Evolutionary conservation across 1,140 invertebrate genomes (phyloP), one percentile per base, ranked within the genome.

Genomic region (Armadillidium nasatum): DNA sequence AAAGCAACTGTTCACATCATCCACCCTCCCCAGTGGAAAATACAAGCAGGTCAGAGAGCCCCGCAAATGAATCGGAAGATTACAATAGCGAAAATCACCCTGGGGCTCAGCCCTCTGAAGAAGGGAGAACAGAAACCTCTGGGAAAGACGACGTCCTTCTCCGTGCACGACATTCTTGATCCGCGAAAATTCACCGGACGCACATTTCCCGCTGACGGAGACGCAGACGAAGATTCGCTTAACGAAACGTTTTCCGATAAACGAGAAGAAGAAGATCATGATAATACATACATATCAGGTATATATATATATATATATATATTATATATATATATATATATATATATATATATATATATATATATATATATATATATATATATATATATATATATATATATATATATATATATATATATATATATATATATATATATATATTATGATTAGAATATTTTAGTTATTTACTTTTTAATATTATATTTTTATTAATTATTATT

Each of bases 131-230:
- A 71, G 44, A 75, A 73, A 46, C 68, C 74, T 45, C 45, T 74
- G 19, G 44, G 54, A 66, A 74, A 74, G 7, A 71, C 75, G 43
- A 80, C 79, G 10, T 76, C 79, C 33, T 80, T 80, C 73, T 80
- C 76, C 73, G 77, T 80, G 45, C 43, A 76, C 73, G 79, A 80
- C 73, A 80, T 80, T 50, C 76, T 80, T 10, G 79, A 80, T 44
- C 76, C 76, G 15, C 66, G 73, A 50, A 80, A 80, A 60, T 80
- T 80, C 73, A 80, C 76, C n/a, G 79, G 79, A 0, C 46, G 73
- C 70, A 66, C 77, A 11, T 21, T 22, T 10, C 73, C 75, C n/a
- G 77, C 75, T 46, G 77, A 78, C 74, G 70, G 73, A 9, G 33
- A 13, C 7, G 15, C 15, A 10, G 77, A 78, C 74, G n/a, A n/a